These are phyloP conservation scores for Saturnia pavonia DNA, from an alignment of 2,888 invertebrate genomes.

Conservation along the genomic window DNA sequence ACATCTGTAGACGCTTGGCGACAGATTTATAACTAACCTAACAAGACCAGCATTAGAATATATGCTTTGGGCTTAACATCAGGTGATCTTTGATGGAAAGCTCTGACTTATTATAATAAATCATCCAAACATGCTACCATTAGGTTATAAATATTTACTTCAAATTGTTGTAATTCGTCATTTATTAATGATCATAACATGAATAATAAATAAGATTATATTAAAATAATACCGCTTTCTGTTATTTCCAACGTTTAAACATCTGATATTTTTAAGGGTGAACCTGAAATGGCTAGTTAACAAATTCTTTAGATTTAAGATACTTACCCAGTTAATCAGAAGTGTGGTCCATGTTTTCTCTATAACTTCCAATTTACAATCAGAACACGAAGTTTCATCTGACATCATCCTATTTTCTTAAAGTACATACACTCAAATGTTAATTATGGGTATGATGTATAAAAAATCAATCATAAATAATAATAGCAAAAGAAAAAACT, in stretches of 20 bases:
- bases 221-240: neutral
- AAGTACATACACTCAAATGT: neutral
- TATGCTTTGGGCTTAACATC: too few species aligned
- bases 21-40: too few species aligned
- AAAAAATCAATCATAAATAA: too few species aligned
- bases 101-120: neutral
- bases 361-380: slow-evolving; percentile 50
- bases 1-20: too few species aligned
- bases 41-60: too few species aligned
- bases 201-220: too few species aligned
- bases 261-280: neutral
- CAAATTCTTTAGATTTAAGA: neutral
- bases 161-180: neutral
- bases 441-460: neutral
- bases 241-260: neutral
- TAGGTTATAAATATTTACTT: neutral
- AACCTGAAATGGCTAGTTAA: neutral
- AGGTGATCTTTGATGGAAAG: too few species aligned
- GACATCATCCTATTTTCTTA: slow-evolving; percentile 24
- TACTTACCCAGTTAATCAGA: slow-evolving; percentile 56
- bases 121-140: neutral
- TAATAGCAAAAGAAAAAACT: too few species aligned
- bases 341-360: slow-evolving; percentile 51
- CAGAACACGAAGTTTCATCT: slow-evolving; percentile 48
- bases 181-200: neutral